phyloP scores from a whole-genome alignment of 2,113 vertebrate species.

The Ploceus nigricollis region DNA sequence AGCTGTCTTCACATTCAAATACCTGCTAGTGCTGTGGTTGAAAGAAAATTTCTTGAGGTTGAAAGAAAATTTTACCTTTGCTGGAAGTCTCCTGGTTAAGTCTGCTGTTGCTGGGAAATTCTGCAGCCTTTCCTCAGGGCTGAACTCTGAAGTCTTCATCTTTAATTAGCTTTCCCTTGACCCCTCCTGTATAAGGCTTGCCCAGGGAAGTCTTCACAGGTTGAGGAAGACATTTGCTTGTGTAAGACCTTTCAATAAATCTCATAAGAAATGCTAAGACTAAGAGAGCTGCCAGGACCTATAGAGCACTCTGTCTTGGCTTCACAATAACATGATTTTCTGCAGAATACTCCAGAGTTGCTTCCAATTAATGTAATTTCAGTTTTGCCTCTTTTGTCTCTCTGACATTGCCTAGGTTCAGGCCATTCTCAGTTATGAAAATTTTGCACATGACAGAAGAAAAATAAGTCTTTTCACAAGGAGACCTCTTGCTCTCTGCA shows the following conservation, averaged over 20 bases:
- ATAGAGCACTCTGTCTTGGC: not conserved
- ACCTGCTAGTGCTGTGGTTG: not conserved
- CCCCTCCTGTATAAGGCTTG: not conserved
- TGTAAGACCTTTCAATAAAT: not conserved
- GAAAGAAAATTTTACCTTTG: not conserved
- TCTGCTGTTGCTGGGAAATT: not conserved
- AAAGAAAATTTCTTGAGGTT: not conserved
- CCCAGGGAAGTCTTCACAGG: not conserved
- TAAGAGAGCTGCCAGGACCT: not conserved
- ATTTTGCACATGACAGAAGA: not conserved
- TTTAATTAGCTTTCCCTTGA: slow-evolving; percentile 8
- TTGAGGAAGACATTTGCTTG: not conserved
- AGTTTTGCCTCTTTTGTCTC: not conserved
- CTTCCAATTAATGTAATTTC: not conserved
- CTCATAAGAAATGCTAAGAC: not conserved
- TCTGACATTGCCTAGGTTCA: not conserved
- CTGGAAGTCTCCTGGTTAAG: not conserved
- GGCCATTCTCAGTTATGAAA: not conserved
- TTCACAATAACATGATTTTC: not conserved
- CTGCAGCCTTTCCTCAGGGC: not conserved
- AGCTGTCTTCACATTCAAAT: not conserved
- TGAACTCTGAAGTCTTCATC: not conserved
- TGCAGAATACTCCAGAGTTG: not conserved
- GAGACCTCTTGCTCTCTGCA: not conserved
- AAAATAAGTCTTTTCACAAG: not conserved